These are phyloP conservation scores for Chionoecetes opilio DNA, from an alignment of 1,140 invertebrate genomes.

Conservation along the genomic window DNA sequence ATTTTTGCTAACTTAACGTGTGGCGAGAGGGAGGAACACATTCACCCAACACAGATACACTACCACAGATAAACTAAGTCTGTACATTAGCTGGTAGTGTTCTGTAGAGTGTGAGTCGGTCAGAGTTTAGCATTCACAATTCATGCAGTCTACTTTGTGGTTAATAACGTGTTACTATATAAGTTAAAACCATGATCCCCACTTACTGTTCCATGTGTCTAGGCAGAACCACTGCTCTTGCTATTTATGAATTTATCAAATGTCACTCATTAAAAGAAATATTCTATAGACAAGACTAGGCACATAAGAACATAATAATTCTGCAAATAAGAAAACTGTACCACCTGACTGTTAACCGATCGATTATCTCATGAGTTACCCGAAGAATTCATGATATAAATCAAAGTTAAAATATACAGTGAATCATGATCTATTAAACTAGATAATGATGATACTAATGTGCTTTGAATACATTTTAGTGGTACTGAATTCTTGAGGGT, in stretches of 20 bases:
- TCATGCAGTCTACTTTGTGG: not conserved
- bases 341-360: not conserved
- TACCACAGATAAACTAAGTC: not conserved
- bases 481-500: slow-evolving; percentile 13
- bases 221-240: not conserved
- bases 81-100: slow-evolving; percentile 6
- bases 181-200: not conserved
- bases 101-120: not conserved
- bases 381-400: too few species aligned
- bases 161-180: not conserved
- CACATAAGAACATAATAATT: slow-evolving; percentile 7
- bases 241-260: not conserved
- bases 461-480: not conserved
- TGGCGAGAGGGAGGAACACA: not conserved
- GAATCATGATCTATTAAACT: too few species aligned
- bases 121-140: not conserved
- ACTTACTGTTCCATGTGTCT: slow-evolving; percentile 29
- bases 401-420: too few species aligned
- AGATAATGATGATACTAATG: too few species aligned
- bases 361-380: too few species aligned
- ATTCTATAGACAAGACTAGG: not conserved
- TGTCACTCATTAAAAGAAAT: slow-evolving; percentile 9
- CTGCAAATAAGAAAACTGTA: not conserved
- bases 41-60: not conserved
- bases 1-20: too few species aligned